These are phyloP conservation scores for Basileuterus tristriatus DNA, from an alignment of 2,797 vertebrate species.

Conservation along the genomic window DNA sequence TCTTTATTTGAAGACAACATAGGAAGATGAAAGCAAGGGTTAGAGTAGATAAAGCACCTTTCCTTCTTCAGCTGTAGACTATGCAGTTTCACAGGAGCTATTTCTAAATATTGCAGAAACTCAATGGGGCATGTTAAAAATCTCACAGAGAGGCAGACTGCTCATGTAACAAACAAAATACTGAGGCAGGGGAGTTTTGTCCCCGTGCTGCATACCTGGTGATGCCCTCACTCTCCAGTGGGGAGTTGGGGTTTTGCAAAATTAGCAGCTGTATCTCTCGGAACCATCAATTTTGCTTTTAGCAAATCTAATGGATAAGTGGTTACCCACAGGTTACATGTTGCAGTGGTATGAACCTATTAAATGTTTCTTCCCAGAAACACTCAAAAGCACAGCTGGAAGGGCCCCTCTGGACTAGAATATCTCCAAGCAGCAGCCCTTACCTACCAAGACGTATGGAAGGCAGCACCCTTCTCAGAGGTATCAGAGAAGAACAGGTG, in stretches of 20 bases:
- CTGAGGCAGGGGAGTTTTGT: neutral
- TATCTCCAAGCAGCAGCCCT: neutral
- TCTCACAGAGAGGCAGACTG: neutral
- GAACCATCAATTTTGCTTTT: neutral
- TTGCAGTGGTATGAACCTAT: neutral
- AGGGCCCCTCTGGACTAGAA: neutral
- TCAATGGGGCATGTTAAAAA: neutral
- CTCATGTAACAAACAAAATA: neutral
- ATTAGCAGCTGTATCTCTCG: neutral
- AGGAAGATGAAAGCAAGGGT: slow-evolving; percentile 20
- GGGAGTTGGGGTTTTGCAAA: neutral
- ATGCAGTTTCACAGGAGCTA: neutral
- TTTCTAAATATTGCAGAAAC: slow-evolving; percentile 8
- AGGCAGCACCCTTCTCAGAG: neutral
- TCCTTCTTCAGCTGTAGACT: neutral
- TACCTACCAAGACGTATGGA: neutral
- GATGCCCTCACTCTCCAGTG: neutral
- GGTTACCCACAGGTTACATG: neutral
- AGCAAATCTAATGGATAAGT: neutral
- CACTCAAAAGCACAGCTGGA: neutral
- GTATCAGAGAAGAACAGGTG: neutral
- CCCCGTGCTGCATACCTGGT: neutral
- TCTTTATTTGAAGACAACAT: slow-evolving; percentile 28
- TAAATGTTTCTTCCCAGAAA: neutral
- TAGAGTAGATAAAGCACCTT: neutral